Base-by-base conservation (phyloP, 1,140 invertebrate genomes). In the Arion vulgaris region DNA sequence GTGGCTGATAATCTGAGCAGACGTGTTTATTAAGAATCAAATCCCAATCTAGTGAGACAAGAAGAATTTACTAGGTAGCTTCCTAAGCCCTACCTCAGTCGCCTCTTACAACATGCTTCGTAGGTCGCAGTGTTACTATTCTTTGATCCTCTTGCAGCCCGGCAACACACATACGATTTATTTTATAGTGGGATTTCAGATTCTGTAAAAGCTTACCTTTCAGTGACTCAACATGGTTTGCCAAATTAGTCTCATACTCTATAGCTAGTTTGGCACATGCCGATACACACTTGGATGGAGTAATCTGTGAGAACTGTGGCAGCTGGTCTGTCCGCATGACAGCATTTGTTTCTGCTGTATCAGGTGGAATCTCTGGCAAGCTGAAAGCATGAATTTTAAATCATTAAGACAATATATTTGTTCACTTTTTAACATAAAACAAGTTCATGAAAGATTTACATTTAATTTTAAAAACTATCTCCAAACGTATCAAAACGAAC, bases 281-380 rank as follows among this genome's bases (percentile, higher is more conserved):
- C 23, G 95, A 95, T 66, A 96, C 94, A 90, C 96, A 96, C 91
- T 95, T 95, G 91, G 97, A 95, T 77, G 96, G 95, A n/a, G 95
- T 95, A 45, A 97, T 93, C 85, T 94, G 94, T 88, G 94, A 95
- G 89, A 97, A 97, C 88, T 96, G 94, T 71, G 96, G 96, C 62
- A 96, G 93, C 9, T 95, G 95, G 91, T 95, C 94, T 53, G 94
- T 93, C 84, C 95, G 94, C 0, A 97, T 88, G n/a, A 97, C 90
- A 34, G 95, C 93, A 93, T 96, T 96, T 86, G 95, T 95, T 51
- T 95, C 94, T 66, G 94, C 93, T 86, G 94, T 93, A 88, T 97
- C 96, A 89, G 96, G 95, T 11, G 96, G 96, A 72, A 98, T 96
- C 94, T 98, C 97, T 68, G 97, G 97, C 80, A 98, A 57, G 17